Evolutionary conservation across 2,797 vertebrate genomes (phyloP).

Genomic region (Mus spretus): DNA sequence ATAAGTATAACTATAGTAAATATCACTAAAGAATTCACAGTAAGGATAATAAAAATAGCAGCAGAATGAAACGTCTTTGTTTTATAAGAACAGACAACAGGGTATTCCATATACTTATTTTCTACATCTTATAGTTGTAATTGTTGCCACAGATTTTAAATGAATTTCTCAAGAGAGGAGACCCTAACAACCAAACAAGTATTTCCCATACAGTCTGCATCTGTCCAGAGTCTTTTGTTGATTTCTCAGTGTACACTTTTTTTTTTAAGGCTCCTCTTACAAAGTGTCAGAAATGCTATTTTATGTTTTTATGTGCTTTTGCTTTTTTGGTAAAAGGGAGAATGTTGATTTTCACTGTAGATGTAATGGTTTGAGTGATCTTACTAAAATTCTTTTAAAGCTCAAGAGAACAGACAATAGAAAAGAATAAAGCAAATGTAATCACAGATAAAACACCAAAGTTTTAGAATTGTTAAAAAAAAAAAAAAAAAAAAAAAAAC

Average conservation of each 20-base stretch:
- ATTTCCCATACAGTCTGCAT: not conserved
- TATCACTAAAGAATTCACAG: not conserved
- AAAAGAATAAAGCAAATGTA: not conserved
- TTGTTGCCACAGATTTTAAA: not conserved
- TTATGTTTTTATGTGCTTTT: not conserved
- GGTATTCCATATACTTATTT: not conserved
- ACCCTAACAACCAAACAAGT: not conserved
- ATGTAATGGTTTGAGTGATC: not conserved
- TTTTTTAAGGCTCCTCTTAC: not conserved
- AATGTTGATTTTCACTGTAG: not conserved
- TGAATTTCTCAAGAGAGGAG: not conserved
- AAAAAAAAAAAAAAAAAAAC: not conserved
- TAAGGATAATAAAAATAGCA: not conserved
- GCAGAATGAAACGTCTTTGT: not conserved
- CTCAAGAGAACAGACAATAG: not conserved
- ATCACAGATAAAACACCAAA: not conserved
- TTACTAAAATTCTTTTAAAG: conserved; percentile 12
- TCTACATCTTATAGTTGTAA: not conserved
- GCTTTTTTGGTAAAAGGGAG: not conserved
- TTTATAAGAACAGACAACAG: not conserved
- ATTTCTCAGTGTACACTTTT: not conserved
- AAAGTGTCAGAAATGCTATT: not conserved
- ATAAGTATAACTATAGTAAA: not conserved
- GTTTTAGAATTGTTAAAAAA: not conserved
- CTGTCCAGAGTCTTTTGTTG: not conserved